Evolutionary conservation across 2,113 vertebrate species (phyloP).

Genomic region (Mormoops blainvillei): DNA sequence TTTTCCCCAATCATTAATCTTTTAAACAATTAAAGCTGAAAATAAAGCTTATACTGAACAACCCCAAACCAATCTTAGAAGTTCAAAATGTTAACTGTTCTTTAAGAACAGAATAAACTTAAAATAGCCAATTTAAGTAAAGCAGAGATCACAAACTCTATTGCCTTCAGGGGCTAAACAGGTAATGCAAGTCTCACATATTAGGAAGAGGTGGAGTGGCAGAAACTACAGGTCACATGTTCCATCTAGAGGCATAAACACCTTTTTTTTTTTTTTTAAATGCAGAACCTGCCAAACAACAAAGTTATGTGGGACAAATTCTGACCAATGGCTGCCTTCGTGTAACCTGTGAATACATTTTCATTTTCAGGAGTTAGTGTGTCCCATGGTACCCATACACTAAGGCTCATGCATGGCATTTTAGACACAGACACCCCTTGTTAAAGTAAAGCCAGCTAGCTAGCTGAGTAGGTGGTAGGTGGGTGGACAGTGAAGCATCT

Average conservation of each 20-base stretch:
- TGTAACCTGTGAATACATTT: neutral
- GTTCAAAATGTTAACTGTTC: neutral
- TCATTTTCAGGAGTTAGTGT: neutral
- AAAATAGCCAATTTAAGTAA: neutral
- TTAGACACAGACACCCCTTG: neutral
- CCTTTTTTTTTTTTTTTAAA: neutral
- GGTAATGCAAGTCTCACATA: neutral
- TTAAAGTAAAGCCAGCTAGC: neutral
- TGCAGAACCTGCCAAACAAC: neutral
- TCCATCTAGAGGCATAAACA: neutral
- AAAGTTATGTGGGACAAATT: neutral
- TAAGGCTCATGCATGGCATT: neutral
- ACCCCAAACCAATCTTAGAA: neutral
- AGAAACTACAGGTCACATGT: neutral
- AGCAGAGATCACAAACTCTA: neutral
- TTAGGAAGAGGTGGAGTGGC: neutral
- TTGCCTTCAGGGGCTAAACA: neutral
- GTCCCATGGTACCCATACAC: neutral
- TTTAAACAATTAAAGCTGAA: constrained; percentile 5
- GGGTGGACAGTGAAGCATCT: neutral
- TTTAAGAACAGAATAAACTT: neutral
- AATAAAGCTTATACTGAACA: neutral
- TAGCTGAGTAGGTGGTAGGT: neutral
- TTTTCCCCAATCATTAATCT: neutral
- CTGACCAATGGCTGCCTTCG: neutral